These are phyloP conservation scores for Frankliniella intonsa DNA, from an alignment of 2,888 invertebrate species.

Conservation along the genomic window DNA sequence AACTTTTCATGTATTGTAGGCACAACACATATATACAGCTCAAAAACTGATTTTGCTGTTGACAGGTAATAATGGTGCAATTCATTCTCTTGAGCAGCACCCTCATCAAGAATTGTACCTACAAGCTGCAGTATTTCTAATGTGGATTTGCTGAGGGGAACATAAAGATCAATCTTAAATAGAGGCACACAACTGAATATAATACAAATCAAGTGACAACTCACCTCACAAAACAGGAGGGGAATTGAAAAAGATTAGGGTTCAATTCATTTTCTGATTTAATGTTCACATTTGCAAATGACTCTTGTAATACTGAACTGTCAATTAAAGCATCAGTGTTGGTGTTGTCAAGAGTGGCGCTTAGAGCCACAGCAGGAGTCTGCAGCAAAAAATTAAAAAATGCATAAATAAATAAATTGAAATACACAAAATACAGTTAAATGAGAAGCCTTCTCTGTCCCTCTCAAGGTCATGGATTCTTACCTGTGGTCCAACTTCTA, in stretches of 20 bases:
- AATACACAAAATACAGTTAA: neutral
- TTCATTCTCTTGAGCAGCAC: constrained; percentile 44
- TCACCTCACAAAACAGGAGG: neutral
- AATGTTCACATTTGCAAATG: neutral
- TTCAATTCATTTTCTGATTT: neutral
- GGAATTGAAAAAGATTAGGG: neutral
- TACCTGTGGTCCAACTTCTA: constrained; percentile 52
- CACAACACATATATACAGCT: constrained; percentile 70
- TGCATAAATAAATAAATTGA: neutral
- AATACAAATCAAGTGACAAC: neutral
- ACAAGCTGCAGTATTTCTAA: constrained; percentile 61
- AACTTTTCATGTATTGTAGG: constrained; percentile 75
- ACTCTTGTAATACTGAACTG: neutral
- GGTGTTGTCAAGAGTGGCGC: neutral
- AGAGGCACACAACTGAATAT: neutral
- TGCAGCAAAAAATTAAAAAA: neutral
- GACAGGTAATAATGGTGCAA: constrained; percentile 62
- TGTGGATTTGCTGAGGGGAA: constrained; percentile 46
- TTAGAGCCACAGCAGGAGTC: neutral
- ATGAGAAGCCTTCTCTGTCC: no score
- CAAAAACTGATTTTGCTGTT: constrained; percentile 67
- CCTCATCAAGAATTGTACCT: constrained; percentile 60
- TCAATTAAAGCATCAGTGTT: neutral
- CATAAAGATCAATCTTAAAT: neutral
- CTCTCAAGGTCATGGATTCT: constrained; percentile 42